Evolutionary conservation across 2,797 vertebrate species (phyloP).

Genomic region (Lithobates pipiens): DNA sequence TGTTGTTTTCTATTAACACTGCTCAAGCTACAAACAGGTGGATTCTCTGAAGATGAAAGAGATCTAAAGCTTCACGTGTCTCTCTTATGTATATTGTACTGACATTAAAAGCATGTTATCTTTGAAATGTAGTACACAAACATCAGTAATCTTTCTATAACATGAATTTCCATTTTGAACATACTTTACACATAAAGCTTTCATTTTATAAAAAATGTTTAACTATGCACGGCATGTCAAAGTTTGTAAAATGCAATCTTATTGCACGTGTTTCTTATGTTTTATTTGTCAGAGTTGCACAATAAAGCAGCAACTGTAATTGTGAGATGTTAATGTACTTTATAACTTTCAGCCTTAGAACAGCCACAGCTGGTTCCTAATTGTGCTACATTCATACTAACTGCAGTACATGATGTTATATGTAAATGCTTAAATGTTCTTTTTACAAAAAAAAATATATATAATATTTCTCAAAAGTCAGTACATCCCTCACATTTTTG

Average conservation of each 20-base stretch:
- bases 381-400: neutral
- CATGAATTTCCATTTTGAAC: slow-evolving; percentile 15
- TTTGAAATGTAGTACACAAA: slow-evolving; percentile 1
- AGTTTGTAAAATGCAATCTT: slow-evolving; percentile 12
- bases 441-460: too few species aligned
- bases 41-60: slow-evolving; percentile 14
- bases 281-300: neutral
- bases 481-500: too few species aligned
- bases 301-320: neutral
- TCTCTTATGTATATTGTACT: slow-evolving; percentile 1
- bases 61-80: neutral
- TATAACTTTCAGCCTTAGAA: neutral
- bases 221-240: neutral
- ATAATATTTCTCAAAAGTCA: too few species aligned
- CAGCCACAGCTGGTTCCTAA: neutral
- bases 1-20: neutral
- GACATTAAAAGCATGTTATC: neutral
- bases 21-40: neutral
- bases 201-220: neutral
- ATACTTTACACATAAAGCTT: neutral
- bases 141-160: slow-evolving; percentile 8
- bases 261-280: neutral
- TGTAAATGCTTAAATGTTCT: neutral
- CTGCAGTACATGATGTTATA: neutral
- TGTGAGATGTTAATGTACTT: neutral